A percentile compares a stretch with the other conserved stretches of the same genome.
Evolutionary conservation across 2,888 invertebrate genomes (phyloP).

Genomic region (Euplexia lucipara): DNA sequence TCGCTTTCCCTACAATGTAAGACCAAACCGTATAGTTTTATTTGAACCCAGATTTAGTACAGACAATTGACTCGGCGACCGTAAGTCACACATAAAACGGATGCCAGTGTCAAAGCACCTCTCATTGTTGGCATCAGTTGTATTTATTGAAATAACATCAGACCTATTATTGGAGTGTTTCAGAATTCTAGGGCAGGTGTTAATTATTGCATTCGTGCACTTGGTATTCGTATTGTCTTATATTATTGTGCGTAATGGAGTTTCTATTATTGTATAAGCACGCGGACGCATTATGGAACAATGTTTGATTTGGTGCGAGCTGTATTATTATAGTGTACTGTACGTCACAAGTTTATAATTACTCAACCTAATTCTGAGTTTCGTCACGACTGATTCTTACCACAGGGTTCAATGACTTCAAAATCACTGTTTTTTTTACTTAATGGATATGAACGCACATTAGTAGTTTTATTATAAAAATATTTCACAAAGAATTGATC

Average conservation of each 20-base stretch:
- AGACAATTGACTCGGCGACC: constrained; percentile 87
- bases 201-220: constrained; percentile 47
- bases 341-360: constrained; percentile 5
- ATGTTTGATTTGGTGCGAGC: neutral
- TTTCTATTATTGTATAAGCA: constrained; percentile 27
- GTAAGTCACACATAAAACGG: constrained; percentile 88
- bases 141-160: constrained; percentile 82
- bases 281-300: constrained; percentile 3
- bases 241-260: constrained; percentile 42
- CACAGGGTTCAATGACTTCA: neutral
- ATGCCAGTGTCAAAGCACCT: constrained; percentile 81
- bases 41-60: constrained; percentile 82
- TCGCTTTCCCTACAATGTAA: constrained; percentile 47
- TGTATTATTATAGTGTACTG: neutral
- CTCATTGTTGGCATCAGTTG: constrained; percentile 77
- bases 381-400: neutral
- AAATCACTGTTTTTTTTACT: too few relatives aligned
- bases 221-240: constrained; percentile 37
- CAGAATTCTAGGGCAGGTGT: constrained; percentile 67
- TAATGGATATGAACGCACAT: too few relatives aligned
- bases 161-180: constrained; percentile 68
- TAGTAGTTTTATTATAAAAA: too few relatives aligned
- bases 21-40: constrained; percentile 70
- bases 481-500: too few relatives aligned
- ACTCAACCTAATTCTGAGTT: neutral